Conservation (phyloP, 2,113 vertebrate genomes). For the Porphyrio hochstetteri region DNA sequence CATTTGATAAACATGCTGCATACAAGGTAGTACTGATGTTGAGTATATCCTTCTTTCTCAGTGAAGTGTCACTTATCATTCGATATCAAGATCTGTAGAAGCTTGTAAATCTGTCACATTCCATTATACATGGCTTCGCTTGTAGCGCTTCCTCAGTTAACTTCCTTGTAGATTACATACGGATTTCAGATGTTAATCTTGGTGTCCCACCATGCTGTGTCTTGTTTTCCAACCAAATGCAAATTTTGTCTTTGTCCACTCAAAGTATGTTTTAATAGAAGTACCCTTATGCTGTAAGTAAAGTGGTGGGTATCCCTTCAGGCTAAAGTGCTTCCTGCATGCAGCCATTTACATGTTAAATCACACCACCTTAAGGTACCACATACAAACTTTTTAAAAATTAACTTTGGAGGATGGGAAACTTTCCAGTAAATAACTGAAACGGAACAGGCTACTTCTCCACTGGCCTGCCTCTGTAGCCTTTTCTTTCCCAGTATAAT, state of each 20-base stretch:
- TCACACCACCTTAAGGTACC: not conserved
- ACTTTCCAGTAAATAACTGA: not conserved
- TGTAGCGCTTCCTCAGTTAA: not conserved
- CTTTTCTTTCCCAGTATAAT: not conserved
- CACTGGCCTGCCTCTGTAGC: not conserved
- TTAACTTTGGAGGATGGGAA: not conserved
- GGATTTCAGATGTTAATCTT: conserved; percentile 12
- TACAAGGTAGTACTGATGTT: not conserved
- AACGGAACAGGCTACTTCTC: not conserved
- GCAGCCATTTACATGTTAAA: not conserved
- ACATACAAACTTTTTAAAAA: not conserved
- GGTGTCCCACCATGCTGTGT: not conserved
- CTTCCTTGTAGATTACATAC: not conserved
- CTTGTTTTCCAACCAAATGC: not conserved
- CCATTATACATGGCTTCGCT: conserved; percentile 53
- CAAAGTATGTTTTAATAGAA: not conserved
- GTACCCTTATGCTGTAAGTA: not conserved
- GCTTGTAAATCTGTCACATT: not conserved
- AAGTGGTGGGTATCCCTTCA: not conserved
- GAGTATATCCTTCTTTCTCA: not conserved
- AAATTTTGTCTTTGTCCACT: not conserved
- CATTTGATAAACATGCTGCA: not conserved
- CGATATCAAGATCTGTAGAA: not conserved
- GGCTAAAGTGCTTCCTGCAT: conserved; percentile 8
- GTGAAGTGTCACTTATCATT: not conserved